Percentiles rank a stretch among this genome's conserved stretches.
These are phyloP conservation scores for Sapayoa aenigma DNA, from an alignment of 2,113 vertebrate genomes.

Conservation along the genomic window DNA sequence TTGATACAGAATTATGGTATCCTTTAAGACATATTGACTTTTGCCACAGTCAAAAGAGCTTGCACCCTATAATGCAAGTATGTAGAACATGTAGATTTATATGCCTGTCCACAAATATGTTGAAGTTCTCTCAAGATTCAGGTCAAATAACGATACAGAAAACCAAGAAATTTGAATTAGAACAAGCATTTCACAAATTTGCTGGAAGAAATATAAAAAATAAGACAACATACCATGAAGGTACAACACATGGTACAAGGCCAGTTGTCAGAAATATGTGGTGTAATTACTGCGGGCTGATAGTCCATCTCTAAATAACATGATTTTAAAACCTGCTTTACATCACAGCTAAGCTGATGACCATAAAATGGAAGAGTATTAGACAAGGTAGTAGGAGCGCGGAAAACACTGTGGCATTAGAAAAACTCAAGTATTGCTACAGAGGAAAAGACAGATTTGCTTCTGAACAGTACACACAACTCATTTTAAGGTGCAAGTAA, in stretches of 20 bases:
- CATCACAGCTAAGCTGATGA: background rate
- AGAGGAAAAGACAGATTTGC: background rate
- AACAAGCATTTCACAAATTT: background rate
- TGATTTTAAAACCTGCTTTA: background rate
- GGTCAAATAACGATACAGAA: background rate
- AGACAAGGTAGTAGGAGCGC: background rate
- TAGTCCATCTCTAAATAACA: background rate
- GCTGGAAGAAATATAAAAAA: background rate
- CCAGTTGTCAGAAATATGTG: background rate
- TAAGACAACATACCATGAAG: background rate
- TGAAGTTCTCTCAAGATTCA: background rate
- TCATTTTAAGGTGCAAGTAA: background rate
- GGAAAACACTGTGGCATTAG: background rate
- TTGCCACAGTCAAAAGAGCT: background rate
- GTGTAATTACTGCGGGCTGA: background rate
- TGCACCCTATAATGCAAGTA: background rate
- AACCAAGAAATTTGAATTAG: background rate
- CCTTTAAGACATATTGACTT: background rate
- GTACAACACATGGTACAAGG: background rate
- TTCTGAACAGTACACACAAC: background rate
- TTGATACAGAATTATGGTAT: slow-evolving; percentile 11
- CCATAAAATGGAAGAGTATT: background rate
- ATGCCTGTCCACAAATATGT: background rate
- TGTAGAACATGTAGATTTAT: background rate
- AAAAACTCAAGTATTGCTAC: background rate